Conservation (phyloP, 2,797 vertebrate genomes). For the Lagocephalus sceleratus region DNA sequence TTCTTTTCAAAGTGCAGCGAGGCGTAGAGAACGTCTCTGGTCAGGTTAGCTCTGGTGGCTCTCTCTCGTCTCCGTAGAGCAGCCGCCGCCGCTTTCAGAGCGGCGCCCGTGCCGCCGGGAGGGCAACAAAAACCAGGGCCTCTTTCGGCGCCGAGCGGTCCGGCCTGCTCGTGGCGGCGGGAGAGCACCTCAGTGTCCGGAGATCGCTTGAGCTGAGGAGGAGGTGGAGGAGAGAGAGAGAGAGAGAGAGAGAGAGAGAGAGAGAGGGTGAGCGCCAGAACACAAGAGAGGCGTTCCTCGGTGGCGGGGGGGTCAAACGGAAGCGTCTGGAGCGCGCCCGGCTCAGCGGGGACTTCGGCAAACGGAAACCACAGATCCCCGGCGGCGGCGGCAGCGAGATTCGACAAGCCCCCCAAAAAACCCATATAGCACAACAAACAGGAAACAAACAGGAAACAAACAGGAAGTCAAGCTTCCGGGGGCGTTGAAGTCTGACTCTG, state of each 20-base stretch:
- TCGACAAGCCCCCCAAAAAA: not conserved
- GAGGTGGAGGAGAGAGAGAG: slow-evolving; percentile 28
- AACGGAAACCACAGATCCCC: not conserved
- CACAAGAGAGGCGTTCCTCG: too few relatives aligned
- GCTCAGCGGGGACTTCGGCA: not conserved
- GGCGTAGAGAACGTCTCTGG: slow-evolving; percentile 74
- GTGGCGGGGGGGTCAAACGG: too few relatives aligned
- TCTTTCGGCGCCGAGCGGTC: slow-evolving; percentile 33
- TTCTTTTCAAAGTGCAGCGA: slow-evolving; percentile 84
- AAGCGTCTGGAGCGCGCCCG: not conserved
- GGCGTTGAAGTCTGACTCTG: not conserved
- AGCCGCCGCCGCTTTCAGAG: slow-evolving; percentile 34
- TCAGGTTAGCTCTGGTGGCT: slow-evolving; percentile 67
- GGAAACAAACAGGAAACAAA: not conserved
- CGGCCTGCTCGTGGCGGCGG: slow-evolving; percentile 27
- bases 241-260: too few relatives aligned
- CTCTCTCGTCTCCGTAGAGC: slow-evolving; percentile 58
- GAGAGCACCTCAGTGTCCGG: slow-evolving; percentile 82
- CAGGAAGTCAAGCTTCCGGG: not conserved
- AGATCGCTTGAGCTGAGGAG: slow-evolving; percentile 86
- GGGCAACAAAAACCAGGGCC: slow-evolving; percentile 32
- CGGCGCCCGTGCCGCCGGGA: slow-evolving; percentile 40
- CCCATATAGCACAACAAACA: not conserved
- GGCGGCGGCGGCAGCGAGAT: not conserved
- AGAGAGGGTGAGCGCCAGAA: too few relatives aligned